A percentile compares a stretch with the other conserved stretches of the same genome.
Conservation (phyloP, 2,113 vertebrate genomes). For the Stegostoma tigrinum region DNA sequence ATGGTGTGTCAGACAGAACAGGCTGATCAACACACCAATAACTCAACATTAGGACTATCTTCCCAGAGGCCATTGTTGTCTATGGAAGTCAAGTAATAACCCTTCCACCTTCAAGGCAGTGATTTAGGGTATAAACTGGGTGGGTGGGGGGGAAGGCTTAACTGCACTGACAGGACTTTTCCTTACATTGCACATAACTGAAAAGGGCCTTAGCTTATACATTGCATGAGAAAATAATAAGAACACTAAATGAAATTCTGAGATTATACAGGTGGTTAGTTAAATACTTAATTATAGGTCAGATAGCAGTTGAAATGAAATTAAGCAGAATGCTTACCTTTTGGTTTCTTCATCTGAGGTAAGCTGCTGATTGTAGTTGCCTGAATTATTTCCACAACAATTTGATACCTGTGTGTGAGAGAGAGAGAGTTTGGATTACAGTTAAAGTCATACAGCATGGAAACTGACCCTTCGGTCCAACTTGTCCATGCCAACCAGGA, state of each 20-base stretch:
- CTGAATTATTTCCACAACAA: conserved; percentile 96
- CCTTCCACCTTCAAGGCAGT: background rate
- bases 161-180: background rate
- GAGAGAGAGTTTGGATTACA: conserved; percentile 38
- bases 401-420: conserved; percentile 80
- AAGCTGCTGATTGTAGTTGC: conserved; percentile 94
- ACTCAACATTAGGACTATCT: background rate
- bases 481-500: no score
- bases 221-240: background rate
- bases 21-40: background rate
- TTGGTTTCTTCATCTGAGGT: conserved; percentile 92
- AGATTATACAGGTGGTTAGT: background rate
- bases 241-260: background rate
- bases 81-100: background rate
- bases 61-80: background rate
- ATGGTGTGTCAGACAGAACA: background rate
- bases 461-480: no score
- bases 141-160: background rate
- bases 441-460: no score
- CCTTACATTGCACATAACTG: background rate
- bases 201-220: background rate
- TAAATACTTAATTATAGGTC: no score
- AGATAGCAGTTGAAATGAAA: background rate
- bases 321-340: conserved; percentile 65
- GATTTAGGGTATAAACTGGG: background rate